These are phyloP conservation scores for Sphyrna mokarran DNA, from an alignment of 2,113 vertebrate genomes.

Conservation along the genomic window DNA sequence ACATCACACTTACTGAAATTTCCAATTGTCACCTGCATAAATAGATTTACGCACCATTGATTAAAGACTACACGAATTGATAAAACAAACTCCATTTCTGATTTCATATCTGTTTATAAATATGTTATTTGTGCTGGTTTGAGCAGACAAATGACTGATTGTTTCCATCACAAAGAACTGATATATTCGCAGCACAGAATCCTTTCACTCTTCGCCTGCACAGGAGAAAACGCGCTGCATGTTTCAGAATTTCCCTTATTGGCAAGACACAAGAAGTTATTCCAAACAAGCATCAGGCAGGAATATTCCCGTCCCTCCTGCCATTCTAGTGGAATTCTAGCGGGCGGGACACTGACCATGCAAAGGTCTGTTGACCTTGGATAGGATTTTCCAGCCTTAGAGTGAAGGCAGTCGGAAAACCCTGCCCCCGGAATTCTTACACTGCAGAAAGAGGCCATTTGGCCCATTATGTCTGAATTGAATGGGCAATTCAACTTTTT, in stretches of 20 bases:
- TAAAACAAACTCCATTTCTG: neutral
- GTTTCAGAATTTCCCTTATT: neutral
- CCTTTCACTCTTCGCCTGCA: neutral
- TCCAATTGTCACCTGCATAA: neutral
- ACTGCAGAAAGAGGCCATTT: no score
- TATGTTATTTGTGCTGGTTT: neutral
- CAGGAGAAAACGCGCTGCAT: neutral
- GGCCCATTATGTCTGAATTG: no score
- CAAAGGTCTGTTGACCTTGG: no score
- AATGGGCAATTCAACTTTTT: no score
- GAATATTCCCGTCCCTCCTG: no score
- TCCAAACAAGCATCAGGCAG: no score
- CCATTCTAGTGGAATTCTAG: no score
- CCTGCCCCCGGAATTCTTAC: no score
- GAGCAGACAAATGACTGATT: neutral
- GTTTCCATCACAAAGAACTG: neutral
- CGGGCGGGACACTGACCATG: no score
- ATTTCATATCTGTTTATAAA: neutral
- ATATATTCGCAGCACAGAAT: neutral
- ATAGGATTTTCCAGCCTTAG: no score
- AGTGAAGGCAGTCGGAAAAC: no score
- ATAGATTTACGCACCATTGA: neutral
- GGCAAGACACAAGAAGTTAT: neutral
- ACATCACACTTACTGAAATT: neutral
- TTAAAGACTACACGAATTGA: neutral